These are phyloP conservation scores for Carassius gibelio DNA, from an alignment of 2,113 vertebrate species.

Conservation along the genomic window DNA sequence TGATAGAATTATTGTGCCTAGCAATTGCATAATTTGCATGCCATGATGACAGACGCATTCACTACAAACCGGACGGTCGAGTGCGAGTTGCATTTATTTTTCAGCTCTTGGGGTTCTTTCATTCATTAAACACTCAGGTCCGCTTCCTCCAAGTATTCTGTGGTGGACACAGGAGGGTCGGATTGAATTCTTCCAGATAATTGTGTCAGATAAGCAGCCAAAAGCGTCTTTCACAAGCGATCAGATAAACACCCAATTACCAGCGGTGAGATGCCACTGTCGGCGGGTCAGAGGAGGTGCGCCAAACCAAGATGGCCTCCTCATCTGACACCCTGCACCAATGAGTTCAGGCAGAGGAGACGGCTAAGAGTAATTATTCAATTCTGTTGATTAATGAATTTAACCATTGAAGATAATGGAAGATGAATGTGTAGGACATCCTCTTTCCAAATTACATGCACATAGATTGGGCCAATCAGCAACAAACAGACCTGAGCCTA, in stretches of 20 bases:
- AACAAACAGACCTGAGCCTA: constrained; percentile 19
- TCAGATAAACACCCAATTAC: constrained; percentile 98
- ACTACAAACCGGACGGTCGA: constrained; percentile 49
- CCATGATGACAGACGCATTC: constrained; percentile 50
- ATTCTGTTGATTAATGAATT: constrained; percentile 76
- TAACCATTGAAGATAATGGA: constrained; percentile 66
- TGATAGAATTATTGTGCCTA: constrained; percentile 58
- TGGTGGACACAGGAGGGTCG: background rate
- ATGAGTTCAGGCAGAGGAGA: constrained; percentile 55
- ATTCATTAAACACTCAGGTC: constrained; percentile 71
- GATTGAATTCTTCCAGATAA: constrained; percentile 86
- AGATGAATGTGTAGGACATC: constrained; percentile 66
- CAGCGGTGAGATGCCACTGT: constrained; percentile 76
- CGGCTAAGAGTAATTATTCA: constrained; percentile 70
- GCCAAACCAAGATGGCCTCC: constrained; percentile 56
- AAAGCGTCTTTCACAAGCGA: constrained; percentile 79
- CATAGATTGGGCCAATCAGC: constrained; percentile 60
- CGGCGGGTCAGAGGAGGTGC: constrained; percentile 49
- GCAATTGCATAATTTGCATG: constrained; percentile 68
- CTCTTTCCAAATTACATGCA: constrained; percentile 57
- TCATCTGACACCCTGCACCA: constrained; percentile 62
- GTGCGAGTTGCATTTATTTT: constrained; percentile 54
- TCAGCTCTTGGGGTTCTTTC: constrained; percentile 42
- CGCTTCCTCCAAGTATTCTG: constrained; percentile 63
- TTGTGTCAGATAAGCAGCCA: constrained; percentile 86